phyloP scores from a whole-genome alignment of 1,140 invertebrate genomes.

The Helicoverpa zea region DNA sequence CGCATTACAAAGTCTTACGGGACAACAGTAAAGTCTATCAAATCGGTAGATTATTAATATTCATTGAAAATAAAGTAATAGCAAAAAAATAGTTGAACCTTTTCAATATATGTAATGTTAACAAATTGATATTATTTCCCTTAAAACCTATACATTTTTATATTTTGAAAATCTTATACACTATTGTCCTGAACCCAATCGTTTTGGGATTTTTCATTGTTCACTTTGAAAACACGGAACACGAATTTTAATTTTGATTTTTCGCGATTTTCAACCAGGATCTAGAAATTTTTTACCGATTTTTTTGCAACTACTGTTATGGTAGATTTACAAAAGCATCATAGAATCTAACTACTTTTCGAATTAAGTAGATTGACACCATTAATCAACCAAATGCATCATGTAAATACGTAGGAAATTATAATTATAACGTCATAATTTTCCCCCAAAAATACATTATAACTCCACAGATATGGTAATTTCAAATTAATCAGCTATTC shows the following conservation, averaged over 20 bases:
- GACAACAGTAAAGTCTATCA: conserved; percentile 36
- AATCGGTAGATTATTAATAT: conserved; percentile 36
- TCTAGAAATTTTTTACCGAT: no score
- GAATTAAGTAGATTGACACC: no score
- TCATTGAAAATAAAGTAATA: conserved; percentile 35
- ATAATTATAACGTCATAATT: no score
- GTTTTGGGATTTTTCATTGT: not conserved
- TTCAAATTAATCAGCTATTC: no score
- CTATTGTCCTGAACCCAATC: conserved; percentile 26
- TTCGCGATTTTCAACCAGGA: not conserved
- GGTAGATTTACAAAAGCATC: no score
- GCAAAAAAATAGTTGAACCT: conserved; percentile 29
- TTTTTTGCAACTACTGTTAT: no score
- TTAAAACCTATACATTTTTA: conserved; percentile 41
- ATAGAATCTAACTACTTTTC: no score
- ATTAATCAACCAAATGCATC: no score
- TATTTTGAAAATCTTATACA: conserved; percentile 44
- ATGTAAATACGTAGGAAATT: no score
- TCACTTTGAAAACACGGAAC: not conserved
- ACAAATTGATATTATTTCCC: conserved; percentile 41
- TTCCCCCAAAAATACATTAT: no score
- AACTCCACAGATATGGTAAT: no score
- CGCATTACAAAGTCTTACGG: not conserved
- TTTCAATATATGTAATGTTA: conserved; percentile 15
- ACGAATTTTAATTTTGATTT: not conserved